Conservation (phyloP, 2,888 invertebrate species). For the Dione juno region DNA sequence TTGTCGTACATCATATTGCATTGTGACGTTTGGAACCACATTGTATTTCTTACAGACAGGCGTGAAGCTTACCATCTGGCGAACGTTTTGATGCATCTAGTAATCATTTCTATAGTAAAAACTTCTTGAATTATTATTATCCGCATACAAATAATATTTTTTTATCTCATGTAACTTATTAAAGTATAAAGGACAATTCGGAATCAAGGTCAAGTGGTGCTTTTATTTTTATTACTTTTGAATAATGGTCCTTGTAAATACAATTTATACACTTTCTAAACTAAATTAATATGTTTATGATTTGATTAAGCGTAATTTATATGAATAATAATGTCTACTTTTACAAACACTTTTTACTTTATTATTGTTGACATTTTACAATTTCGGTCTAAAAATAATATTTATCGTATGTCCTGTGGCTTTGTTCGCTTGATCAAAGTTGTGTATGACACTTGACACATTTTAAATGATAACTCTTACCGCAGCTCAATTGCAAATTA, state of each 20-base stretch:
- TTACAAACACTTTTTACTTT: neutral
- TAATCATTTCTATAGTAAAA: neutral
- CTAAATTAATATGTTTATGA: neutral
- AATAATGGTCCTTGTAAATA: neutral
- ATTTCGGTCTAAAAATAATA: too few relatives aligned
- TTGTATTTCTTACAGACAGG: slow-evolving; percentile 1
- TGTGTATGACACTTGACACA: too few relatives aligned
- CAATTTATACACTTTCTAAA: neutral
- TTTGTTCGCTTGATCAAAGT: too few relatives aligned
- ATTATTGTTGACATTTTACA: too few relatives aligned
- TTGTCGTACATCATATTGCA: neutral
- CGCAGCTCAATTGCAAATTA: too few relatives aligned
- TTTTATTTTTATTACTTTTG: neutral
- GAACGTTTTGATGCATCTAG: neutral
- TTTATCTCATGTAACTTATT: neutral
- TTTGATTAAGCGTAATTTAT: neutral
- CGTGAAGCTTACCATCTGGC: slow-evolving; percentile 10
- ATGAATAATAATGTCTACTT: neutral
- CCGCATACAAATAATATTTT: neutral
- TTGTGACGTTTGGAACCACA: neutral
- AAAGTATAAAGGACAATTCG: neutral
- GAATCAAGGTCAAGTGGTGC: neutral
- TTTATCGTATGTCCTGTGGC: too few relatives aligned
- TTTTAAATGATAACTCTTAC: too few relatives aligned
- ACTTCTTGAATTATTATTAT: neutral